Conservation (phyloP, 2,797 vertebrate species). For the Chrysocyon brachyurus region DNA sequence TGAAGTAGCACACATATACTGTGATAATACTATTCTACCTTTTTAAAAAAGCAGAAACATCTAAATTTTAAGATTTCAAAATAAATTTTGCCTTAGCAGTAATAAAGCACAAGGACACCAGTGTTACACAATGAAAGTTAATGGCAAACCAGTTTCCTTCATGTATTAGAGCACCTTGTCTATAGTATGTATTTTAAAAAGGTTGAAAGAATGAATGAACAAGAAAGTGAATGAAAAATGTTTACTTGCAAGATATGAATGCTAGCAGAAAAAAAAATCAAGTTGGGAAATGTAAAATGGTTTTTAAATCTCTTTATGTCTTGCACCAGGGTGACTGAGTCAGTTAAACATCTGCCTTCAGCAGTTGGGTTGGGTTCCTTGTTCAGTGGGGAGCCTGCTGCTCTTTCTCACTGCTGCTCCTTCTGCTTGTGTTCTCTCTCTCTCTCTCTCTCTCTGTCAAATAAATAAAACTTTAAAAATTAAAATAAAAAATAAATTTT, state of each 20-base stretch:
- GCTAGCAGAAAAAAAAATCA: background rate
- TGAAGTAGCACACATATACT: background rate
- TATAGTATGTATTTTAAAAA: background rate
- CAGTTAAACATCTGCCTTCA: too few relatives aligned
- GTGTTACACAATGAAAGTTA: background rate
- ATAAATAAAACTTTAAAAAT: too few relatives aligned
- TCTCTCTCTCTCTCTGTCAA: too few relatives aligned
- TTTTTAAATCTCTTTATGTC: background rate
- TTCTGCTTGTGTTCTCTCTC: too few relatives aligned
- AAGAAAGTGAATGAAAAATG: background rate
- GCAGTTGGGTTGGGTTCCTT: too few relatives aligned
- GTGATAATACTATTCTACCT: background rate
- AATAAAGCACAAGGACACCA: background rate
- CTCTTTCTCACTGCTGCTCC: too few relatives aligned
- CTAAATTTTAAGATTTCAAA: background rate
- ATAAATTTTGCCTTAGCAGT: background rate
- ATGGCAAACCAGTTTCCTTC: background rate
- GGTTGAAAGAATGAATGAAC: background rate
- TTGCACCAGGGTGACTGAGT: too few relatives aligned
- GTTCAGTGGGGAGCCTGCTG: too few relatives aligned
- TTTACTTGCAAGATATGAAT: constrained; percentile 21
- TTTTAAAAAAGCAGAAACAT: background rate
- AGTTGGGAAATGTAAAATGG: background rate
- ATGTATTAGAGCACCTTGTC: background rate
- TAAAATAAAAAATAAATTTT: background rate